These are phyloP conservation scores for Falco novaeseelandiae DNA, from an alignment of 2,797 vertebrate species.

Conservation along the genomic window DNA sequence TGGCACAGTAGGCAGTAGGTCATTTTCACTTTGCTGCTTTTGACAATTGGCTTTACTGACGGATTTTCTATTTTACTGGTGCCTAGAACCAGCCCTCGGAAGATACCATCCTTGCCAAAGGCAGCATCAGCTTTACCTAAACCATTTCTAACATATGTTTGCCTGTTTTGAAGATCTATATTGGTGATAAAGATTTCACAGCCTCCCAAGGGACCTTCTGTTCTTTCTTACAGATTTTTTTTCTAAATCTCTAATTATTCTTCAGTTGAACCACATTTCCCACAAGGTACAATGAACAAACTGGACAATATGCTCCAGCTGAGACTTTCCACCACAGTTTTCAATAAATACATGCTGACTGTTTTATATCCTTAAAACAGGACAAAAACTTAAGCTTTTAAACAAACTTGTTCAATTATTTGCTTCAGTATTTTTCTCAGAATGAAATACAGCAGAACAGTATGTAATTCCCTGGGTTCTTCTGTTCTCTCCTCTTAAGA, in stretches of 20 bases:
- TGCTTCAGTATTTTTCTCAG: constrained; percentile 2
- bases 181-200: constrained; percentile 74
- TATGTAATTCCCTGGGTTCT: background rate
- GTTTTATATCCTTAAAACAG: background rate
- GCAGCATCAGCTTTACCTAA: constrained; percentile 73
- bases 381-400: background rate
- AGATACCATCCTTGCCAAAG: constrained; percentile 67
- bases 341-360: background rate
- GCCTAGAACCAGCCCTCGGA: constrained; percentile 59
- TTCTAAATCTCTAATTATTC: constrained; percentile 70
- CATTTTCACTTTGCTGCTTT: background rate
- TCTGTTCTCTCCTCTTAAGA: constrained; percentile 9
- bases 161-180: constrained; percentile 74
- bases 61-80: constrained; percentile 51
- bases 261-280: constrained; percentile 69
- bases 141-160: constrained; percentile 71
- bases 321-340: constrained; percentile 1
- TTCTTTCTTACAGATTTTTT: constrained; percentile 68
- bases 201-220: constrained; percentile 70
- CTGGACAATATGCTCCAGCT: constrained; percentile 46
- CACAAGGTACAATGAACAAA: constrained; percentile 49
- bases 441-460: constrained; percentile 9
- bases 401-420: background rate
- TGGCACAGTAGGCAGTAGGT: background rate
- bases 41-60: constrained; percentile 4